Evolutionary conservation across 1,140 invertebrate genomes (phyloP).

Genomic region (Drosophila subobscura): DNA sequence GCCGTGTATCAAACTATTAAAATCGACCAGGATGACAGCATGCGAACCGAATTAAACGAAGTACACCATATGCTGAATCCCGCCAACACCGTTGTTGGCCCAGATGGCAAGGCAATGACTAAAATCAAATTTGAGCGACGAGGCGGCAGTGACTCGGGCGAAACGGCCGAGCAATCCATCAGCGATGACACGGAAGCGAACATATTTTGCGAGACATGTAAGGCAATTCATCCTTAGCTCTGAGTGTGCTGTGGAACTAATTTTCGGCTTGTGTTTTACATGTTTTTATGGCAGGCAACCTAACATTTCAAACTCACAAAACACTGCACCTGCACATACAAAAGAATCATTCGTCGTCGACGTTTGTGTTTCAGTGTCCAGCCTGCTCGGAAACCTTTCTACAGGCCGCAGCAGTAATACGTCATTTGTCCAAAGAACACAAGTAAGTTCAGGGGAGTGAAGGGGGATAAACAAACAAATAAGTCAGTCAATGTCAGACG

Average conservation of each 20-base stretch:
- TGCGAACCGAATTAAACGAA: constrained; percentile 74
- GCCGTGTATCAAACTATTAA: constrained; percentile 81
- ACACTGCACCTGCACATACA: constrained; percentile 88
- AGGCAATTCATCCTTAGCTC: neutral
- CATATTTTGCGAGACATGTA: constrained; percentile 74
- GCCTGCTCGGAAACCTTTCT: constrained; percentile 88
- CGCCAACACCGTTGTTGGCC: constrained; percentile 85
- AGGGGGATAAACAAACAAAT: no score
- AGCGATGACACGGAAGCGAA: constrained; percentile 65
- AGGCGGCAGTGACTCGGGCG: constrained; percentile 71
- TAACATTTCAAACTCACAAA: constrained; percentile 88
- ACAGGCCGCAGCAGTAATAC: constrained; percentile 88
- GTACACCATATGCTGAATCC: constrained; percentile 69
- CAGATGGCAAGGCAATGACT: constrained; percentile 85
- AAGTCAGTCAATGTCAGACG: no score
- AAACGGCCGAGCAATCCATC: constrained; percentile 60
- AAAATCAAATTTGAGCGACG: constrained; percentile 58
- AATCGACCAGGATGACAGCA: constrained; percentile 63
- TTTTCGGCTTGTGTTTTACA: constrained; percentile 21
- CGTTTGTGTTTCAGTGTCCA: constrained; percentile 88
- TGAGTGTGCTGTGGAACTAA: constrained; percentile 27
- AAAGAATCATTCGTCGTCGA: constrained; percentile 87
- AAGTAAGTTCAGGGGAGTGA: constrained; percentile 78
- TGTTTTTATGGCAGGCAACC: constrained; percentile 84
- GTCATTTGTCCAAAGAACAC: constrained; percentile 89